Conservation (phyloP, 2,113 vertebrate genomes). For the Notechis scutatus region DNA sequence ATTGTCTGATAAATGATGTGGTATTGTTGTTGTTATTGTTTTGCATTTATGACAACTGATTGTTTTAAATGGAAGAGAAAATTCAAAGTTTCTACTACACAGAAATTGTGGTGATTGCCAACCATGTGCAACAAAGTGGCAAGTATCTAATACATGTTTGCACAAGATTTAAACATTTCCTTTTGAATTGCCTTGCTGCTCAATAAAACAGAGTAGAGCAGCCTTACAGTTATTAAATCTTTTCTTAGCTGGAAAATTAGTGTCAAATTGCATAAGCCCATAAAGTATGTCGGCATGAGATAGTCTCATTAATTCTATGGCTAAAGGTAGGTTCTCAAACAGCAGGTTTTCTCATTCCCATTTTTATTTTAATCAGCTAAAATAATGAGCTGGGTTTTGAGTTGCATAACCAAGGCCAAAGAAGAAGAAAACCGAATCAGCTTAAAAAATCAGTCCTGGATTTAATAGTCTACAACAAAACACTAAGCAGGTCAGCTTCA, state of each 20-base stretch:
- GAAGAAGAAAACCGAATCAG: conserved; percentile 68
- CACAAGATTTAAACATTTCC: conserved; percentile 50
- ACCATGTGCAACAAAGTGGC: conserved; percentile 50
- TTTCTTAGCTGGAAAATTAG: conserved; percentile 66
- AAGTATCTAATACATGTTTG: conserved; percentile 61
- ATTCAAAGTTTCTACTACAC: conserved; percentile 27
- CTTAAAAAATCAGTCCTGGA: conserved; percentile 71
- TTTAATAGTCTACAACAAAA: conserved; percentile 81
- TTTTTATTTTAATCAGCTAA: conserved; percentile 65
- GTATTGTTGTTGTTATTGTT: not conserved
- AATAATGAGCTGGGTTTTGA: conserved; percentile 66
- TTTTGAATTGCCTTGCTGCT: conserved; percentile 49
- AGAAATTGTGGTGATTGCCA: conserved; percentile 22
- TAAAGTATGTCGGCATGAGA: conserved; percentile 57
- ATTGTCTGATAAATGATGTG: not conserved
- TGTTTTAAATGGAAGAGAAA: not conserved
- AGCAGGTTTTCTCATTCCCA: conserved; percentile 56
- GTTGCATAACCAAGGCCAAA: conserved; percentile 66
- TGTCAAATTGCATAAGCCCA: conserved; percentile 56
- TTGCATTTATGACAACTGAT: not conserved
- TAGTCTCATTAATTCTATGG: conserved; percentile 65
- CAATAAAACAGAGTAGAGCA: conserved; percentile 49
- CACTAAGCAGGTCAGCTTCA: conserved; percentile 77
- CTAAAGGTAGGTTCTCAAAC: conserved; percentile 60
- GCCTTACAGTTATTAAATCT: conserved; percentile 61